A percentile compares a stretch with the other conserved stretches of the same genome.
Evolutionary conservation across 2,797 vertebrate species (phyloP).

Genomic region (Micrastur ruficollis): DNA sequence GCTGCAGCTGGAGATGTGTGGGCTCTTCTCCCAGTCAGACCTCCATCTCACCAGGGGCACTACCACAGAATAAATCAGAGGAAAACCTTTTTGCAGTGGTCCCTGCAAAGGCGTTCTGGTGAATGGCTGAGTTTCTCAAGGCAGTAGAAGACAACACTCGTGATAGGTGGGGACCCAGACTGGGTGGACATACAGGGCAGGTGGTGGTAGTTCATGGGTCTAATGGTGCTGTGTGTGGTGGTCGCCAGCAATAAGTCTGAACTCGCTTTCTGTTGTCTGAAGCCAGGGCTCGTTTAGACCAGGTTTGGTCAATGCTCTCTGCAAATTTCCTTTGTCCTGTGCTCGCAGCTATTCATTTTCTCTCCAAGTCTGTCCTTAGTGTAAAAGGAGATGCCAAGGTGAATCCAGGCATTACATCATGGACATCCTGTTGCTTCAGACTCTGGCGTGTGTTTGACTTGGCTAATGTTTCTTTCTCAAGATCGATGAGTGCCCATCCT

Average conservation of each 20-base stretch:
- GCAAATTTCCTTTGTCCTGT: not conserved
- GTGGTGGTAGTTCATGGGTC: not conserved
- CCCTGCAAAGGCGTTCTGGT: not conserved
- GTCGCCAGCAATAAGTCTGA: not conserved
- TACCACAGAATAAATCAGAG: not conserved
- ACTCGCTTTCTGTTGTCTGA: not conserved
- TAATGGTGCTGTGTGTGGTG: not conserved
- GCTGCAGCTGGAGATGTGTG: not conserved
- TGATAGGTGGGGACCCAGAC: not conserved
- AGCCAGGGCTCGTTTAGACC: not conserved
- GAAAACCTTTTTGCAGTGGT: not conserved
- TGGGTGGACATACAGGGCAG: too few relatives aligned
- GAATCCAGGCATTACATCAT: constrained; percentile 30
- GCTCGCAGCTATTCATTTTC: not conserved
- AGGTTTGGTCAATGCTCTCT: not conserved
- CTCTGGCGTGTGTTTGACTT: constrained; percentile 73
- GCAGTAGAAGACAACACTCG: not conserved
- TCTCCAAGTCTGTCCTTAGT: not conserved
- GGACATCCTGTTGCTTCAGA: constrained; percentile 77
- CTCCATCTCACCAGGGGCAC: not conserved
- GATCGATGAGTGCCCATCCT: constrained; percentile 19
- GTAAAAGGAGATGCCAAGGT: constrained; percentile 40
- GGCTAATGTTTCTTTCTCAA: constrained; percentile 45
- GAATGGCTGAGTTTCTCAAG: not conserved
- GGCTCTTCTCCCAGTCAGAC: not conserved